Conservation (phyloP, 92 coral and sea anemone species). For the Epizoanthus scotinus region DNA sequence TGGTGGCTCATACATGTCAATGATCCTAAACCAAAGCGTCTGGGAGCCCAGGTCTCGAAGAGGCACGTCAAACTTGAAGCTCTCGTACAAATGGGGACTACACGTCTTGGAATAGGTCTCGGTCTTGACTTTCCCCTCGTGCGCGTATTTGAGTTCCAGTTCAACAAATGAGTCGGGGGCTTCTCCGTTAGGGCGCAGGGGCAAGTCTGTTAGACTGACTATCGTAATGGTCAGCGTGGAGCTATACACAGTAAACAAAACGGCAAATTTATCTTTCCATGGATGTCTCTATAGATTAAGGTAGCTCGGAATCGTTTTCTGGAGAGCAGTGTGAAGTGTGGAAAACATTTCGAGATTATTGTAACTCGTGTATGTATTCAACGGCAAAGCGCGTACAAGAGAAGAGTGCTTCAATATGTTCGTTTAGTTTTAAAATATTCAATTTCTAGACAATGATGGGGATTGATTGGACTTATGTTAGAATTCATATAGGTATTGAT, state of each 20-base stretch:
- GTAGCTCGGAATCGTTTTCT: too few species aligned
- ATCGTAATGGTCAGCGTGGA: conserved; percentile 84
- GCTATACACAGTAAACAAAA: conserved; percentile 44
- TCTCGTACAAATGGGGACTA: conserved; percentile 91
- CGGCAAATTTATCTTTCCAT: background rate
- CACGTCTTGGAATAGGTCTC: conserved; percentile 80
- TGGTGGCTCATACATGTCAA: conserved; percentile 83
- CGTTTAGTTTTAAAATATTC: too few species aligned
- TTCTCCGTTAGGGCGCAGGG: conserved; percentile 71
- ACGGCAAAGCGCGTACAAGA: too few species aligned
- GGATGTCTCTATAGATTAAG: too few species aligned
- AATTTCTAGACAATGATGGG: too few species aligned
- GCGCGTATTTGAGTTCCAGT: conserved; percentile 75
- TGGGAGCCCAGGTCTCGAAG: conserved; percentile 91
- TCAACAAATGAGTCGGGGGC: conserved; percentile 89
- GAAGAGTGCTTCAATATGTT: too few species aligned
- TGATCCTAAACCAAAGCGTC: conserved; percentile 86
- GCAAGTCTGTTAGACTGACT: conserved; percentile 89
- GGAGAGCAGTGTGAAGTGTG: too few species aligned
- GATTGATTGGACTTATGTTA: too few species aligned
- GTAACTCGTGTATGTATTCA: too few species aligned
- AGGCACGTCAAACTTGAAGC: conserved; percentile 93
- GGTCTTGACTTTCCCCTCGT: conserved; percentile 86
- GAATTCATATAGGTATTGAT: too few species aligned
- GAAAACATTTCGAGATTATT: too few species aligned